Conservation (phyloP, 1,140 invertebrate genomes). For the Pristionchus pacificus region DNA sequence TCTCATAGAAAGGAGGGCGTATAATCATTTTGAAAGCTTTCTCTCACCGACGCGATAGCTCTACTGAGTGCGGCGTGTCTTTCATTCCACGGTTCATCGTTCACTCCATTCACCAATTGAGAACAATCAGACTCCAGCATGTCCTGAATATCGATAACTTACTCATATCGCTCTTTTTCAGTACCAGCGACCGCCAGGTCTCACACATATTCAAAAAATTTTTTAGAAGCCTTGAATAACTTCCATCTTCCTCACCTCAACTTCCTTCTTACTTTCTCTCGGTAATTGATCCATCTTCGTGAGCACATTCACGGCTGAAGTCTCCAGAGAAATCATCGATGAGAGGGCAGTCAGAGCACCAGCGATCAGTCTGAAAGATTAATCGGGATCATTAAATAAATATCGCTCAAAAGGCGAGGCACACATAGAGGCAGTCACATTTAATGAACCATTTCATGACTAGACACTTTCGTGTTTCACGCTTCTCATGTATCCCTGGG, state of each 20-base stretch:
- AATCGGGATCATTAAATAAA: too few species aligned
- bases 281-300: slow-evolving; percentile 87
- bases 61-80: neutral
- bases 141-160: neutral
- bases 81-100: neutral
- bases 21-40: neutral
- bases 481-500: neutral
- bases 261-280: slow-evolving; percentile 65
- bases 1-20: too few species aligned
- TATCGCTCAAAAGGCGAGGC: too few species aligned
- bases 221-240: slow-evolving; percentile 24
- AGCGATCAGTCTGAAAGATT: slow-evolving; percentile 70
- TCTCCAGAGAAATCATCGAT: slow-evolving; percentile 90
- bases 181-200: too few species aligned
- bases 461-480: too few species aligned
- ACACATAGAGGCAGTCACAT: too few species aligned
- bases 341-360: slow-evolving; percentile 87
- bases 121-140: neutral
- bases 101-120: neutral
- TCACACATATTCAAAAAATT: too few species aligned
- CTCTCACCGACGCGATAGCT: neutral
- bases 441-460: too few species aligned
- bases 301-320: slow-evolving; percentile 80
- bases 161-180: neutral
- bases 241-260: slow-evolving; percentile 30